Percentiles rank a stretch among this genome's conserved stretches.
Conservation (phyloP, 2,888 invertebrate species). For the Trilocha varians region DNA sequence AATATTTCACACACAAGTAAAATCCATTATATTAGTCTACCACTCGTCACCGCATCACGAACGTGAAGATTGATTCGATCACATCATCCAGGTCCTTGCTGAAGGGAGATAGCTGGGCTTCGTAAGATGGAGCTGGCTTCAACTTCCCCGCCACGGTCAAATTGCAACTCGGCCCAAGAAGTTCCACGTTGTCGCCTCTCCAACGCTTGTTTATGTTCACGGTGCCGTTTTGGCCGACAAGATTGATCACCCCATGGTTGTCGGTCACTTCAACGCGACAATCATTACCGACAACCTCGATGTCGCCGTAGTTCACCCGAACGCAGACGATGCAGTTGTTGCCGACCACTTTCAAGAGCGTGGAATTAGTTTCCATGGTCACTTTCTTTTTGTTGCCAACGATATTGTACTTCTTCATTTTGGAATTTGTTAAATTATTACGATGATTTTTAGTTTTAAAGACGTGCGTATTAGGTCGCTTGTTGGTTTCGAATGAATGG, state of each 20-base stretch:
- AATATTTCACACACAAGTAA: constrained; percentile 20
- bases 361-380: constrained; percentile 55
- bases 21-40: constrained; percentile 17
- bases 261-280: constrained; percentile 52
- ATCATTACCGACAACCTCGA: constrained; percentile 65
- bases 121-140: constrained; percentile 40
- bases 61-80: constrained; percentile 61
- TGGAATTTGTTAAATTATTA: no score
- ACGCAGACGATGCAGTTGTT: constrained; percentile 57
- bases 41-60: constrained; percentile 56
- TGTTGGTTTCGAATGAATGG: constrained; percentile 7
- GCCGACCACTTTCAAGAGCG: constrained; percentile 54
- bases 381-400: constrained; percentile 68
- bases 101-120: constrained; percentile 60
- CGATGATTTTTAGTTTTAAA: constrained; percentile 8
- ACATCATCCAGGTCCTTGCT: constrained; percentile 64
- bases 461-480: constrained; percentile 7
- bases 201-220: constrained; percentile 46
- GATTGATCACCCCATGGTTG: constrained; percentile 48
- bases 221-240: constrained; percentile 52
- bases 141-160: constrained; percentile 53
- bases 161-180: constrained; percentile 47
- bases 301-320: constrained; percentile 47
- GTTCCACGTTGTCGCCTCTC: constrained; percentile 49
- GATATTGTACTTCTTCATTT: constrained; percentile 62